Evolutionary conservation across 2,113 vertebrate genomes (phyloP), one percentile per base, ranked within the genome.

Genomic region (Apeltes quadracus): DNA sequence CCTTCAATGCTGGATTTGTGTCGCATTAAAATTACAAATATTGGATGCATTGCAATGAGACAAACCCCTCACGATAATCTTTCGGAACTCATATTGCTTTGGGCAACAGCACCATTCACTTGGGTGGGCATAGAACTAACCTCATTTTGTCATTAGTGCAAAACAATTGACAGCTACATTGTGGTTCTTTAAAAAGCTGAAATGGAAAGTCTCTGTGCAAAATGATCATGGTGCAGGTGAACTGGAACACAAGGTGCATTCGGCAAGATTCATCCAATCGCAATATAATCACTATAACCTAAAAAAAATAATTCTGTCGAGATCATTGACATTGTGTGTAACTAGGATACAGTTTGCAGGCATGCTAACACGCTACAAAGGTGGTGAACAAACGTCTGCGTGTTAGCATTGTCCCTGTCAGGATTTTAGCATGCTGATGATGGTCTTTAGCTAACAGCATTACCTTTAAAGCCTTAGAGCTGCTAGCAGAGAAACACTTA

Each of bases 11-110:
- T 51, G 56, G 16, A 71, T 73, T 65, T 61, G 36, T 5, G 51
- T 62, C 62, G 71, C 15, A 25, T 29, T 10, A 36, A 41, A 72
- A 27, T n/a, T n/a, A n/a, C n/a, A n/a, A n/a, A 50, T 50, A 50
- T 50, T 22, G 43, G 43, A 46, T 46, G 43, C 2, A 44, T 18
- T 44, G 41, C 41, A 7, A 44, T 44, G 15, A 16, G 5, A 53
- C 22, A 23, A 22, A 8, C 13, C 14, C 4, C 51, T 14, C 23
- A 54, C 20, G 51, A 27, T 54, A 46, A 15, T 27, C 8, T 54
- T 27, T 54, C 23, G 51, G 25, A 13, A 25, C 51, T 50, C 46
- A 7, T 48, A 7, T 46, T 50, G n/a, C 10, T 50, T 18, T 50
- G 22, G 11, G 46, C 22, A 50, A 54, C 25, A 27, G 14, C 12